Base-by-base conservation (phyloP, 2,888 invertebrate species). In the Hipparchia sbordonii region DNA sequence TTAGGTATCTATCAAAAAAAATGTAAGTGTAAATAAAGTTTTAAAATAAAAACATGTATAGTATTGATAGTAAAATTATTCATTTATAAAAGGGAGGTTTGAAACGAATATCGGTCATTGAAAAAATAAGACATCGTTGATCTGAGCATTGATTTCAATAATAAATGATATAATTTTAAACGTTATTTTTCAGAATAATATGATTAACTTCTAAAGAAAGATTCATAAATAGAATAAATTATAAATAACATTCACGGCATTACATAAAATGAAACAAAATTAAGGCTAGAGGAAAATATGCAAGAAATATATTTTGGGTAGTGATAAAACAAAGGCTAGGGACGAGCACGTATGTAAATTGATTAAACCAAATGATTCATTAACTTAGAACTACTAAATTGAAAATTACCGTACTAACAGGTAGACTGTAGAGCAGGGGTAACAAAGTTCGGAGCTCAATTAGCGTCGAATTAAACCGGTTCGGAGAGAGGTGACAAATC, bases 401-500 rank as follows among this genome's bases (percentile, higher is more conserved):
- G 84, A 79, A 87, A 90, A 89, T 89, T 89, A 85, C 86, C 83
- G 81, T 85, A 83, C 83, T 86, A 87, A 84, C 86, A 88, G 85
- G 81, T 81, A 80, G 79, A 65, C 65, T 52, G 65, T 39, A 52
- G 65, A 78, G 79, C 84, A 81, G 84, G 85, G 85, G 82, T 82
- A 82, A 79, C 84, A 86, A 92, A 93, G 87, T 91, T 91, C 88
- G 84, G 82, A 82, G 82, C 87, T 88, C 92, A 92, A 92, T 93
- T 93, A 92, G 87, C 89, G 89, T 86, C 85, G 88, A 92, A 92
- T 92, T 91, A 90, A 90, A 87, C 88, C 84, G 86, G 84, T 86
- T 85, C 84, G 83, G 85, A 59, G 84, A 79, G 88, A 91, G 90
- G 91, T 92, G 93, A 93, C 93, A 93, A 93, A 93, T 92, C 93